Evolutionary conservation across 35 echinoderm and acorn worm species (phyloP).

Genomic region (Lytechinus variegatus): DNA sequence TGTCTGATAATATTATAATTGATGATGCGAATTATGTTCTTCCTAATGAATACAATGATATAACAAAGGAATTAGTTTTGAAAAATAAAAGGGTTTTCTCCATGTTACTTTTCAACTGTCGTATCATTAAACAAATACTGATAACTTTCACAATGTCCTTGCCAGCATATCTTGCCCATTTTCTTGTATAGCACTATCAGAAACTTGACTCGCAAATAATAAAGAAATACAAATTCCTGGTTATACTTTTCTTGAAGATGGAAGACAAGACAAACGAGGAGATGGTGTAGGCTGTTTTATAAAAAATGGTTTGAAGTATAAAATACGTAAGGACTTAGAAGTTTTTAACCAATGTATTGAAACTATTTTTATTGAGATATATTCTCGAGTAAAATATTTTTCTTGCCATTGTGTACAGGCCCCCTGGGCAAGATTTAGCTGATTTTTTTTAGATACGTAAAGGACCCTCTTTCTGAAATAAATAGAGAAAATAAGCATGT

Average conservation of each 20-base stretch:
- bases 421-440: not conserved
- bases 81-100: not conserved
- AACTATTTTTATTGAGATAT: slow-evolving; percentile 19
- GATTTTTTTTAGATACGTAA: not conserved
- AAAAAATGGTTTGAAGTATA: not conserved
- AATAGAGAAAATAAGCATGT: not conserved
- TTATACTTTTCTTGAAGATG: too few relatives aligned
- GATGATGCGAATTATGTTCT: not conserved
- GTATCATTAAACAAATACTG: not conserved
- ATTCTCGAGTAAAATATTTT: not conserved
- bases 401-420: slow-evolving; percentile 1
- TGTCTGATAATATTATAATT: not conserved
- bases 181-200: not conserved
- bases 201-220: too few relatives aligned
- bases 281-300: too few relatives aligned
- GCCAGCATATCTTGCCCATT: not conserved
- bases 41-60: not conserved
- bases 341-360: not conserved
- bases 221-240: too few relatives aligned
- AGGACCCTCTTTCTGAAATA: not conserved
- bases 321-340: not conserved
- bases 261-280: too few relatives aligned
- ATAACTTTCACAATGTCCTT: not conserved
- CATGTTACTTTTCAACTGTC: not conserved
- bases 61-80: not conserved